Evolutionary conservation across 2,797 vertebrate genomes (phyloP).

Genomic region (Potorous gilbertii): DNA sequence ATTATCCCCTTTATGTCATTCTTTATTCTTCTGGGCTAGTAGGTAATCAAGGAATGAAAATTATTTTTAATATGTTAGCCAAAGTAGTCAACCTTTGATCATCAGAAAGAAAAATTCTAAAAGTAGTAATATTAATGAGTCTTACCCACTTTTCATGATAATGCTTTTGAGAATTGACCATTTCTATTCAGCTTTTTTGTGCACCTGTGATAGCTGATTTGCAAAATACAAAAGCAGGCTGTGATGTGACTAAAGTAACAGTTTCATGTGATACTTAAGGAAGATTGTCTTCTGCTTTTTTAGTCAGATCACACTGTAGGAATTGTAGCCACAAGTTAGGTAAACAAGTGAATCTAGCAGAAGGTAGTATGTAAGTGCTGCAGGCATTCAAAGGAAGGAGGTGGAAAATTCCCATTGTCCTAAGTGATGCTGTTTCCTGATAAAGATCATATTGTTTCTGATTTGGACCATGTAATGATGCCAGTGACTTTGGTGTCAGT

Average conservation of each 20-base stretch:
- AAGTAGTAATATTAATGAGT: not conserved
- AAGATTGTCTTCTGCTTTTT: not conserved
- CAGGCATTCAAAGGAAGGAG: not conserved
- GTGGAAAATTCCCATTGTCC: not conserved
- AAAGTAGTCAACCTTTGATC: not conserved
- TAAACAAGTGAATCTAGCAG: not conserved
- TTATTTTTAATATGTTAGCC: not conserved
- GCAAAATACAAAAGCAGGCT: not conserved
- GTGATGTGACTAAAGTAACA: not conserved
- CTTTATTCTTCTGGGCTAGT: not conserved
- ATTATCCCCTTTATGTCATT: not conserved
- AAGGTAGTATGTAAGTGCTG: not conserved
- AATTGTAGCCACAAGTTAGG: not conserved
- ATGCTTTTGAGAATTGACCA: not conserved
- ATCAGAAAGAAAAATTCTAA: not conserved
- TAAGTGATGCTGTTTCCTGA: not conserved
- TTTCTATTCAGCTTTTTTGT: not conserved
- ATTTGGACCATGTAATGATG: not conserved
- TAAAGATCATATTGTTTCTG: not conserved
- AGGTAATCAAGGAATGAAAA: not conserved
- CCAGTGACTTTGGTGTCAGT: not conserved
- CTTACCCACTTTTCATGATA: not conserved
- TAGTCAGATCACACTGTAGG: not conserved
- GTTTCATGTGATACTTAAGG: not conserved
- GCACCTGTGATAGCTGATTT: not conserved